phyloP scores from a whole-genome alignment of 2,797 vertebrate genomes.

The Phataginus tricuspis region DNA sequence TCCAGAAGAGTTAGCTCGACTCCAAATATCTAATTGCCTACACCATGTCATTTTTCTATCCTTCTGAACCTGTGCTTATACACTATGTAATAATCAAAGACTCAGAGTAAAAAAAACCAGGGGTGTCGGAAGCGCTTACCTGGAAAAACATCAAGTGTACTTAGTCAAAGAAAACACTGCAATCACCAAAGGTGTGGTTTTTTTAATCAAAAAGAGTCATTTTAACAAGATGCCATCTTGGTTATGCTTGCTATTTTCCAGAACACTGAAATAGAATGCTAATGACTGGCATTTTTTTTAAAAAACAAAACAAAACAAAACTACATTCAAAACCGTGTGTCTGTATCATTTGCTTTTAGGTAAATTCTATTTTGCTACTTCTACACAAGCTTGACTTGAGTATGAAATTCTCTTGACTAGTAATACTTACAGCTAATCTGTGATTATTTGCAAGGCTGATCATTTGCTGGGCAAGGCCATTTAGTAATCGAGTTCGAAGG shows the following conservation, averaged over 20 bases:
- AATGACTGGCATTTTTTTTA: not conserved
- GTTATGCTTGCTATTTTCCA: not conserved
- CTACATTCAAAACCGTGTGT: not conserved
- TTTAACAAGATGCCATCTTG: slow-evolving; percentile 18
- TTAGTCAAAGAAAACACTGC: slow-evolving; percentile 39
- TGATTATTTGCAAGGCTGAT: slow-evolving; percentile 89
- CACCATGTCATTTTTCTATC: slow-evolving; percentile 3
- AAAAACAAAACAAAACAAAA: slow-evolving; percentile 42
- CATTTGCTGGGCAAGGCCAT: slow-evolving; percentile 92
- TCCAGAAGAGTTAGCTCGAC: not conserved
- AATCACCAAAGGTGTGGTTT: not conserved
- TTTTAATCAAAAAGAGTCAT: not conserved
- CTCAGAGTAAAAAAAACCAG: slow-evolving; percentile 10
- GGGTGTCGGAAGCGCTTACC: not conserved
- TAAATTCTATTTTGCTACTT: slow-evolving; percentile 49
- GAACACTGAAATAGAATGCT: not conserved
- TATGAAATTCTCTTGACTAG: not conserved
- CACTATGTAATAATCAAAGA: slow-evolving; percentile 10
- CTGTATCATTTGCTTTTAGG: slow-evolving; percentile 17
- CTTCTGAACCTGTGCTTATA: not conserved
- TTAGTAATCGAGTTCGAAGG: slow-evolving; percentile 92
- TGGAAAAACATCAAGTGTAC: not conserved
- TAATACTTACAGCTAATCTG: slow-evolving; percentile 88
- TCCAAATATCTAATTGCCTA: slow-evolving; percentile 20
- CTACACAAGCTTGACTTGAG: not conserved